Percentiles rank a stretch among this genome's conserved stretches.
Conservation (phyloP, 2,797 vertebrate genomes). For the Urophycis tenuis region DNA sequence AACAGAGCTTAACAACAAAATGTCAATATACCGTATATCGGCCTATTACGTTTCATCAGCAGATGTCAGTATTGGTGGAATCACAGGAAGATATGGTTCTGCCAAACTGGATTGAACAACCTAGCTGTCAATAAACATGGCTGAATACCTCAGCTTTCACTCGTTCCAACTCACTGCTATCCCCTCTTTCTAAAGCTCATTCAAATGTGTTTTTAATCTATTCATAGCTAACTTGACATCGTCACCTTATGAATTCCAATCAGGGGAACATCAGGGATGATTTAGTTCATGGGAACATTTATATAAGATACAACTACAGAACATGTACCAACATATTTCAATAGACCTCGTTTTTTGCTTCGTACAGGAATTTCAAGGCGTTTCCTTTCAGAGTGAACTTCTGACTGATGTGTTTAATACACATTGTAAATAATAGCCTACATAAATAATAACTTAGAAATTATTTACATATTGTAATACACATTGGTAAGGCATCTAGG, state of each 20-base stretch:
- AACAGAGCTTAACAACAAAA: background rate
- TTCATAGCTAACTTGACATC: background rate
- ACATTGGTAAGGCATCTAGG: too few relatives aligned
- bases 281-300: background rate
- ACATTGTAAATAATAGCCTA: background rate
- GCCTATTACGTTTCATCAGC: background rate
- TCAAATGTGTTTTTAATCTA: background rate
- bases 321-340: background rate
- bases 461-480: too few relatives aligned
- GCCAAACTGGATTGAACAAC: background rate
- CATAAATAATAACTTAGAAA: too few relatives aligned
- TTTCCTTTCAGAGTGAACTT: background rate
- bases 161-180: background rate
- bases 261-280: background rate
- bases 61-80: background rate
- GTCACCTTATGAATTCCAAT: background rate
- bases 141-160: background rate
- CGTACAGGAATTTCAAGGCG: background rate
- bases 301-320: background rate
- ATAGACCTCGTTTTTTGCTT: background rate
- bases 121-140: background rate
- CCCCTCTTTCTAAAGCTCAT: background rate
- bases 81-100: background rate
- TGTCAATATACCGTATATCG: background rate
- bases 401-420: background rate